Conservation (phyloP, 2,888 invertebrate species). For the Acleris sparsana region DNA sequence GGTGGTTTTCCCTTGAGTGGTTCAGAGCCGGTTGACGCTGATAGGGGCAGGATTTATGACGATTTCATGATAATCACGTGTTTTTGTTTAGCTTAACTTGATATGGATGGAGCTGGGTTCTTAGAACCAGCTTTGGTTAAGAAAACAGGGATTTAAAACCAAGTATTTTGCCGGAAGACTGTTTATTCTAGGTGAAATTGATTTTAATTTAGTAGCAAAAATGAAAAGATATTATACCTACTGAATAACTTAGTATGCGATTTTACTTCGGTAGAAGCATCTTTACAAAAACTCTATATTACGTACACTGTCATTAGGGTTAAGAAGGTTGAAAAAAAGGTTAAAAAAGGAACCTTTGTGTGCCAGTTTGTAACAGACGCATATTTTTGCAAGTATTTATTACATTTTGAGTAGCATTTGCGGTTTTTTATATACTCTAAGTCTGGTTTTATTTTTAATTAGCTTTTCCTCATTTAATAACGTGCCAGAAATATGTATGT, state of each 20-base stretch:
- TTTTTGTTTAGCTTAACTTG: constrained; percentile 34
- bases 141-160: neutral
- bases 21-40: constrained; percentile 32
- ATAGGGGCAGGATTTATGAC: constrained; percentile 43
- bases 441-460: too few species aligned
- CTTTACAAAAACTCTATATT: too few species aligned
- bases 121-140: constrained; percentile 2
- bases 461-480: too few species aligned
- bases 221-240: neutral
- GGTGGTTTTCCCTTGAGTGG: constrained; percentile 24
- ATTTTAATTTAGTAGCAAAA: neutral
- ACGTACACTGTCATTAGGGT: too few species aligned
- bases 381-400: too few species aligned
- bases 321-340: too few species aligned
- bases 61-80: constrained; percentile 36
- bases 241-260: neutral
- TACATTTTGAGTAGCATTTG: too few species aligned
- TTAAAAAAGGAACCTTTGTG: too few species aligned
- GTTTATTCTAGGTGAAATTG: neutral
- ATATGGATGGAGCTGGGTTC: constrained; percentile 11
- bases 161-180: neutral
- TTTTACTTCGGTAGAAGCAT: too few species aligned
- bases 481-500: too few species aligned
- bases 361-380: too few species aligned
- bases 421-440: too few species aligned